A percentile compares a stretch with the other conserved stretches of the same genome.
phyloP scores from a whole-genome alignment of 2,797 vertebrate species.

The Pipistrellus pygmaeus region DNA sequence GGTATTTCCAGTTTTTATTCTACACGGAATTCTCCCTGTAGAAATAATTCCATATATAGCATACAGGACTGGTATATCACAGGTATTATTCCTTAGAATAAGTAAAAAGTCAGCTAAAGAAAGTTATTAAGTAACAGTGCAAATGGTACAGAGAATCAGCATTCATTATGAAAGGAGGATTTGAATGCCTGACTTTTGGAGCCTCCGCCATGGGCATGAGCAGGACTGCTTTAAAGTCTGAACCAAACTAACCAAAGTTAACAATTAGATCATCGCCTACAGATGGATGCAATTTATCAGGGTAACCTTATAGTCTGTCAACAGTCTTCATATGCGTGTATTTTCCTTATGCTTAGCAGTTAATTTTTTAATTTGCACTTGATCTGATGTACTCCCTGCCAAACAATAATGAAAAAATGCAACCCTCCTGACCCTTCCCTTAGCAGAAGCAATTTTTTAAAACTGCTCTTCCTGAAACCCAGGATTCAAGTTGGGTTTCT shows the following conservation, averaged over 20 bases:
- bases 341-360: constrained; percentile 40
- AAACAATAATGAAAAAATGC: constrained; percentile 25
- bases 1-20: background rate
- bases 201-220: background rate
- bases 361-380: constrained; percentile 59
- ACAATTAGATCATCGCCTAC: background rate
- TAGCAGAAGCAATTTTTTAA: constrained; percentile 69
- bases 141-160: background rate
- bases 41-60: background rate
- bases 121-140: background rate
- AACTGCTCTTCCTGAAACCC: constrained; percentile 67
- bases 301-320: background rate
- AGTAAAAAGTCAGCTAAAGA: background rate
- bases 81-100: background rate
- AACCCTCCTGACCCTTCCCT: background rate
- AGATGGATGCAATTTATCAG: background rate
- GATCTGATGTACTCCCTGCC: background rate
- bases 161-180: background rate
- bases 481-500: constrained; percentile 60
- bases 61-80: background rate
- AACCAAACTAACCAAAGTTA: background rate
- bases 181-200: background rate
- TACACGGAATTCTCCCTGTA: background rate
- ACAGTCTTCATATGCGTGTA: background rate
- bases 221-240: background rate